These are phyloP conservation scores for Pygoscelis adeliae DNA, from an alignment of 2,113 vertebrate genomes.

Conservation along the genomic window DNA sequence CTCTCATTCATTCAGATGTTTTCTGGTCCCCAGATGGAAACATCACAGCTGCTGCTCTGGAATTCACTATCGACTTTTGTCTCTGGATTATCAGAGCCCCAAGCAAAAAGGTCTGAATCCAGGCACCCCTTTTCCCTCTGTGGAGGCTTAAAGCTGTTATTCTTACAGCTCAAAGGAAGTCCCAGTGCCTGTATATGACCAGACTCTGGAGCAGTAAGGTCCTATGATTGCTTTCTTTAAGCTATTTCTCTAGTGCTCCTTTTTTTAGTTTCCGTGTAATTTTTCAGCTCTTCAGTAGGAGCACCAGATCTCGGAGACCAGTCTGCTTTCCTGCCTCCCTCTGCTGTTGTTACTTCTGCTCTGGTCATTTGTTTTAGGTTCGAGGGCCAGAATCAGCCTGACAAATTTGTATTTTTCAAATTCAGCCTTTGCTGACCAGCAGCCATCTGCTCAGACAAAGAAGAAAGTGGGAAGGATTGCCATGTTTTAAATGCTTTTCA, in stretches of 20 bases:
- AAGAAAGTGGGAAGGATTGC: neutral
- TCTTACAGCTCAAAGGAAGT: constrained; percentile 6
- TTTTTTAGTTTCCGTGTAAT: neutral
- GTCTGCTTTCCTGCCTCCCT: neutral
- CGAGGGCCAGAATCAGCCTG: neutral
- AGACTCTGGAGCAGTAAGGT: constrained; percentile 8
- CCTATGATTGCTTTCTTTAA: neutral
- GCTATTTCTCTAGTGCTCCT: neutral
- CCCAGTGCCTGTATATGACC: neutral
- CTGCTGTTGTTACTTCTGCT: neutral
- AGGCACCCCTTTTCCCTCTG: neutral
- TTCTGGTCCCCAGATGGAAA: constrained; percentile 73
- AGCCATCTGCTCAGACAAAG: constrained; percentile 48
- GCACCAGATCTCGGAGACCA: neutral
- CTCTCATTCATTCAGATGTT: constrained; percentile 72
- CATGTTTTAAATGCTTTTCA: constrained; percentile 41
- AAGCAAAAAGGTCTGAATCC: constrained; percentile 36
- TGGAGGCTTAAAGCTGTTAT: neutral
- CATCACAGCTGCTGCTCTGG: constrained; percentile 67
- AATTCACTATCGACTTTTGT: constrained; percentile 64
- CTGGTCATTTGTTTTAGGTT: neutral
- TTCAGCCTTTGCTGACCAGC: constrained; percentile 30
- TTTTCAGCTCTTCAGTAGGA: neutral
- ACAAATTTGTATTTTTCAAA: neutral
- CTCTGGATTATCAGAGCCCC: constrained; percentile 62